phyloP scores from a whole-genome alignment of 2,113 vertebrate species.

The Cheirogaleus medius region DNA sequence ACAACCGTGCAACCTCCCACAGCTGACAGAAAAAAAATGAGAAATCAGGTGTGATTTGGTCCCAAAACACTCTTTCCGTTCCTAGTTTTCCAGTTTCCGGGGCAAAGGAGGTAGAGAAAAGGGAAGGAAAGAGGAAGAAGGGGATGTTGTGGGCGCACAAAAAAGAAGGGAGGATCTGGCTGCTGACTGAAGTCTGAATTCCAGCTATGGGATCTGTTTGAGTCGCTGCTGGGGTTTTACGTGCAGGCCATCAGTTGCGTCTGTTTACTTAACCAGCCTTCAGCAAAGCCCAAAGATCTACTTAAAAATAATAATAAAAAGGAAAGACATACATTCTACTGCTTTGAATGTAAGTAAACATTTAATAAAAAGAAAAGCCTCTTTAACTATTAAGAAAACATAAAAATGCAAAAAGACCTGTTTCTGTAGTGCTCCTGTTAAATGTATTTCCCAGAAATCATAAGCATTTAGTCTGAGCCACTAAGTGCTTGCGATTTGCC shows the following conservation, averaged over 20 bases:
- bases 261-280: background rate
- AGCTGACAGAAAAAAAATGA: background rate
- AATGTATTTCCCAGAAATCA: constrained; percentile 83
- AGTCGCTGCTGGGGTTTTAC: background rate
- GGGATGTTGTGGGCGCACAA: background rate
- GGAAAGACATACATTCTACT: constrained; percentile 42
- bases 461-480: constrained; percentile 80
- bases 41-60: background rate
- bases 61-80: constrained; percentile 3
- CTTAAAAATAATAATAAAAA: constrained; percentile 45
- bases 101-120: background rate
- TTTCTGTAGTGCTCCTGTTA: constrained; percentile 85
- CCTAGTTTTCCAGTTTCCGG: background rate
- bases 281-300: constrained; percentile 7
- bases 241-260: background rate
- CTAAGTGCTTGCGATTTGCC: constrained; percentile 71
- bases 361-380: constrained; percentile 84
- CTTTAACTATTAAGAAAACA: constrained; percentile 82
- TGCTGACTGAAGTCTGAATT: background rate
- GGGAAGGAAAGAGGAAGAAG: background rate
- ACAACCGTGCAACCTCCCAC: fast-evolving
- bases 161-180: background rate
- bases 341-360: constrained; percentile 81
- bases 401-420: constrained; percentile 83
- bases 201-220: background rate